phyloP scores from a whole-genome alignment of 2,797 vertebrate species.

The Leuciscus waleckii region DNA sequence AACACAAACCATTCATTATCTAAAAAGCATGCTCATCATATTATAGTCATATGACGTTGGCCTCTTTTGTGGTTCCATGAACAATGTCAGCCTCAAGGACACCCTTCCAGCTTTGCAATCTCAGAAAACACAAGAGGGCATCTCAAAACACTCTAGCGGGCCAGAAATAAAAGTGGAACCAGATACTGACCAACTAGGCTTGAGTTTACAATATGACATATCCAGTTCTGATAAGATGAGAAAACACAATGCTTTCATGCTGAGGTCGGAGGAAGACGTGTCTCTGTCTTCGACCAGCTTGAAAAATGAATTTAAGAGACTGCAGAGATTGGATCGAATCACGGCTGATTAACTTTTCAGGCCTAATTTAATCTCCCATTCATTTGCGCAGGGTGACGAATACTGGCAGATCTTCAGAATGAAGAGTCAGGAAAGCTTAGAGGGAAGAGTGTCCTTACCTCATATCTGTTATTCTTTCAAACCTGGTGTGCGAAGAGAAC shows the following conservation, averaged over 20 bases:
- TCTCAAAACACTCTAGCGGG: slow-evolving; percentile 35
- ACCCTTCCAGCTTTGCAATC: slow-evolving; percentile 40
- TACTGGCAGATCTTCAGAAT: slow-evolving; percentile 44
- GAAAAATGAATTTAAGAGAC: slow-evolving; percentile 55
- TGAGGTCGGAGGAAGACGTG: slow-evolving; percentile 39
- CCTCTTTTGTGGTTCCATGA: slow-evolving; percentile 45
- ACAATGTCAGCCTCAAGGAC: slow-evolving; percentile 62
- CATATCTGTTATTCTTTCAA: slow-evolving; percentile 26
- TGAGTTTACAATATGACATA: slow-evolving; percentile 71
- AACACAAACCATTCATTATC: slow-evolving; percentile 22
- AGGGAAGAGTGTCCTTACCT: slow-evolving; percentile 20
- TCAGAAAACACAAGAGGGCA: slow-evolving; percentile 49
- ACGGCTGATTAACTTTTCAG: slow-evolving; percentile 58
- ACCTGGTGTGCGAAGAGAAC: slow-evolving; percentile 8
- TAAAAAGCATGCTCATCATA: slow-evolving; percentile 52
- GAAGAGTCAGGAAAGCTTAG: not conserved
- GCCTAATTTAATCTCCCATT: slow-evolving; percentile 59
- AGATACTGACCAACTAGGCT: slow-evolving; percentile 62
- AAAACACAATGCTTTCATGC: slow-evolving; percentile 1
- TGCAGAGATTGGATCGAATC: slow-evolving; percentile 53
- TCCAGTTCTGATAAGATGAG: slow-evolving; percentile 61
- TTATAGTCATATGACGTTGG: slow-evolving; percentile 53
- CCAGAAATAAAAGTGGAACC: slow-evolving; percentile 27
- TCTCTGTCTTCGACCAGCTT: slow-evolving; percentile 41
- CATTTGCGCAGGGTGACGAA: slow-evolving; percentile 48